Base-by-base conservation (phyloP, 2,113 vertebrate genomes). In the Garra rufa region DNA sequence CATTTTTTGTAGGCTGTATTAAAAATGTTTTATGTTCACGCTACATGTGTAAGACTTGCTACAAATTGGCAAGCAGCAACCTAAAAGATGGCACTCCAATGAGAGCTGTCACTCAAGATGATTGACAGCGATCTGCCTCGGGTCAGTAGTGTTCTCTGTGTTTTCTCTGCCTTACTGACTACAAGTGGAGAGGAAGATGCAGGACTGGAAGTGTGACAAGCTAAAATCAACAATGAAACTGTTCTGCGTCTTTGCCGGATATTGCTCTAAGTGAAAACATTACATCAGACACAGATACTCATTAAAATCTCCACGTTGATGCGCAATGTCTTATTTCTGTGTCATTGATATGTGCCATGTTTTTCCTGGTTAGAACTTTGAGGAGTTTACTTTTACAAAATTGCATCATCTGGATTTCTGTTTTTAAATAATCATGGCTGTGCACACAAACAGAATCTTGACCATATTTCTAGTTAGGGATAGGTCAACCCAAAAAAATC, bases 21-120 rank as follows among this genome's bases (percentile, higher is more conserved):
- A 61, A 85, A 83, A 67, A 79, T 75, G 70, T 83, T 85, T 83
- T 52, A 80, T 83, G 48, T 30, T 28, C 78, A 80, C 7, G 15
- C 24, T 80, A 48, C 78, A 65, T 80, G 43, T 80, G 59, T 80
- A 80, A 85, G 75, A 30, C 82, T 88, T 88, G 69, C 80, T 73
- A 69, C 44, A 75, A 85, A 78, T 65, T 80, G 74, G 67, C 65
- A 81, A 83, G 81, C 63, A 26, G 67, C 17, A 44, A 85, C 76
- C 83, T 88, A 83, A 85, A 70, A 85, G 65, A 30, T 80, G 76
- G 57, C 34, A 61, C 65, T 85, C 52, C 38, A 61, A 73, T 78
- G 74, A 83, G 48, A 85, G 81, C 87, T 85, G 80, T 83, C 83
- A 83, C 55, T 85, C 78, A 83, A 79, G 74, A 83, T 88, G 81